phyloP scores from a whole-genome alignment of 2,888 invertebrate species.

The Leptodirus hochenwartii region DNA sequence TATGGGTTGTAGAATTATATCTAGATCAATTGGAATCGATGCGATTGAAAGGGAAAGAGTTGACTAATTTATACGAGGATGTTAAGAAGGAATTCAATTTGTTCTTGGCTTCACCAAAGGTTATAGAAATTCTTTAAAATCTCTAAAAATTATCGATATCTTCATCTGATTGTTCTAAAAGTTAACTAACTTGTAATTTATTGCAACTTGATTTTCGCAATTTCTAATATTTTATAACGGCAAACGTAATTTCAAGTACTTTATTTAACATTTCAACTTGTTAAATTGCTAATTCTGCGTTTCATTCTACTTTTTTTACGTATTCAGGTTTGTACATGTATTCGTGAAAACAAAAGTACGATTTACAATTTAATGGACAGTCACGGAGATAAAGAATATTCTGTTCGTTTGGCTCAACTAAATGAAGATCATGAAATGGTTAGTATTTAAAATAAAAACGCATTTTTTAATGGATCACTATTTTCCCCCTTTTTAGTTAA shows the following conservation, averaged over 20 bases:
- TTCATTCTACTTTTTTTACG: no score
- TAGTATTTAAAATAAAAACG: constrained; percentile 5
- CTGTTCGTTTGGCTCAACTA: constrained; percentile 70
- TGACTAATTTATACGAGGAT: constrained; percentile 30
- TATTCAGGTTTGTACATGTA: no score
- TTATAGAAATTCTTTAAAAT: no score
- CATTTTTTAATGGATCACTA: not conserved
- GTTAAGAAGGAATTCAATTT: constrained; percentile 61
- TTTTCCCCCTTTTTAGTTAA: constrained; percentile 31
- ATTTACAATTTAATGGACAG: constrained; percentile 84
- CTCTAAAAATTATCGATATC: no score
- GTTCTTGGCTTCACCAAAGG: constrained; percentile 52
- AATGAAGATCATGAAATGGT: constrained; percentile 80
- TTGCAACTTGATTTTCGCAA: no score
- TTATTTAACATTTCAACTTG: no score
- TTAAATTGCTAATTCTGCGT: no score
- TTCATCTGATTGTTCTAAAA: no score
- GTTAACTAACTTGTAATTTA: no score
- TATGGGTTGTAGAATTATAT: constrained; percentile 90
- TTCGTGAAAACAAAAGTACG: constrained; percentile 61
- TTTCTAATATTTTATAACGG: no score
- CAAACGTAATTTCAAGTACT: no score
- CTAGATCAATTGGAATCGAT: constrained; percentile 73
- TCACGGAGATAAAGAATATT: constrained; percentile 84
- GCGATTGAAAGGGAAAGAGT: constrained; percentile 28